phyloP scores from a whole-genome alignment of 2,797 vertebrate species.

The Otus scops region DNA sequence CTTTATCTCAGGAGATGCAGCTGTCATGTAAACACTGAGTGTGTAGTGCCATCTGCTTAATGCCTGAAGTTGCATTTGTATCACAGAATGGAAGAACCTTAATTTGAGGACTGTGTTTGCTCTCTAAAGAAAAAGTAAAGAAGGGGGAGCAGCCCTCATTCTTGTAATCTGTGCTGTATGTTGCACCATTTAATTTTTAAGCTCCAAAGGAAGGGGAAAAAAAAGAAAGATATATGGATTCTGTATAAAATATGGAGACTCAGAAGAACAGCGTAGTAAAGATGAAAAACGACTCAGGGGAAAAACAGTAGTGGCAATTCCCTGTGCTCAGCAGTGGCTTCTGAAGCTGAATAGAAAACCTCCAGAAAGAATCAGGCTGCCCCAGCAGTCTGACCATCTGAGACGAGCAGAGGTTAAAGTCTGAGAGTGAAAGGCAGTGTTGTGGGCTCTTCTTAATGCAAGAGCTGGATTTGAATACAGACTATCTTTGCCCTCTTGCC shows the following conservation, averaged over 20 bases:
- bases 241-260: neutral
- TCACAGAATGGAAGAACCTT: neutral
- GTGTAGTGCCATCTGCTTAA: constrained; percentile 19
- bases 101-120: neutral
- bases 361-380: neutral
- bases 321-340: neutral
- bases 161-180: neutral
- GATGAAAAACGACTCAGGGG: neutral
- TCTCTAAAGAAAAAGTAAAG: neutral
- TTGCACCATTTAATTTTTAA: neutral
- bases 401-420: neutral
- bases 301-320: neutral
- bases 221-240: neutral
- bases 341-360: neutral
- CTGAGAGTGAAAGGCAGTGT: neutral
- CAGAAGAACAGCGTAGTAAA: neutral
- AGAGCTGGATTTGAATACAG: neutral
- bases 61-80: neutral
- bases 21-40: neutral
- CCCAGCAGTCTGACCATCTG: neutral
- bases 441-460: neutral
- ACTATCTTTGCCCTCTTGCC: neutral
- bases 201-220: neutral
- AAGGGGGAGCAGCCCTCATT: neutral
- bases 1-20: constrained; percentile 24